Conservation (phyloP, 1,140 invertebrate genomes). For the Danaus plexippus region DNA sequence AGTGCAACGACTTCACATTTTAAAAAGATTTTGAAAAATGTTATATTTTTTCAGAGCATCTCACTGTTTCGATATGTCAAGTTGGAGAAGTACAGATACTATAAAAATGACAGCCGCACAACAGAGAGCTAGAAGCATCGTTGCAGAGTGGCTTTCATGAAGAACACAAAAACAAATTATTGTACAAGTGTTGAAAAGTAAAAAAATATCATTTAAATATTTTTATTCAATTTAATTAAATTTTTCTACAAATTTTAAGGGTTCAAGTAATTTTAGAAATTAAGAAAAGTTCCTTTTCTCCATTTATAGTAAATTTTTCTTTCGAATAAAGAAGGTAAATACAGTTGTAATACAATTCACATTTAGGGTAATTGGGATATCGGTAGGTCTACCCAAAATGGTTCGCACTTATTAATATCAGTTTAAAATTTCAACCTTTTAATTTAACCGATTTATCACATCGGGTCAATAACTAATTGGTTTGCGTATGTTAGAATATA, state of each 20-base stretch:
- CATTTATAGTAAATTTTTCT: too few species aligned
- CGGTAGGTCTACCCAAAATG: too few species aligned
- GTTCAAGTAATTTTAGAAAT: not conserved
- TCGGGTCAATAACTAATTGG: too few species aligned
- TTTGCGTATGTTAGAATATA: too few species aligned
- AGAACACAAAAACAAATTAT: slow-evolving; percentile 5
- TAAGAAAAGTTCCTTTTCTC: too few species aligned
- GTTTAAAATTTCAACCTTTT: too few species aligned
- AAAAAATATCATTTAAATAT: slow-evolving; percentile 1
- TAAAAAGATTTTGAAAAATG: not conserved
- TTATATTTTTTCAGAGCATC: slow-evolving; percentile 73
- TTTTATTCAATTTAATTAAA: slow-evolving; percentile 8
- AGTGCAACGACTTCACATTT: slow-evolving; percentile 1
- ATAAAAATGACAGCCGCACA: slow-evolving; percentile 75
- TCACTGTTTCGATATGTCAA: slow-evolving; percentile 82
- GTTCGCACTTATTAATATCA: too few species aligned
- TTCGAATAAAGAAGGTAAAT: too few species aligned
- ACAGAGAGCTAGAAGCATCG: slow-evolving; percentile 66
- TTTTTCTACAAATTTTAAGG: not conserved
- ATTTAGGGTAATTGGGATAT: too few species aligned
- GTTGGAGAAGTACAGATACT: slow-evolving; percentile 68
- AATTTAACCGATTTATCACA: too few species aligned
- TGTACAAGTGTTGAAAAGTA: too few species aligned
- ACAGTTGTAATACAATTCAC: too few species aligned
- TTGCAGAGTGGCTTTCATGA: slow-evolving; percentile 72